Conservation (phyloP, 2,113 vertebrate genomes). For the Calypte anna region DNA sequence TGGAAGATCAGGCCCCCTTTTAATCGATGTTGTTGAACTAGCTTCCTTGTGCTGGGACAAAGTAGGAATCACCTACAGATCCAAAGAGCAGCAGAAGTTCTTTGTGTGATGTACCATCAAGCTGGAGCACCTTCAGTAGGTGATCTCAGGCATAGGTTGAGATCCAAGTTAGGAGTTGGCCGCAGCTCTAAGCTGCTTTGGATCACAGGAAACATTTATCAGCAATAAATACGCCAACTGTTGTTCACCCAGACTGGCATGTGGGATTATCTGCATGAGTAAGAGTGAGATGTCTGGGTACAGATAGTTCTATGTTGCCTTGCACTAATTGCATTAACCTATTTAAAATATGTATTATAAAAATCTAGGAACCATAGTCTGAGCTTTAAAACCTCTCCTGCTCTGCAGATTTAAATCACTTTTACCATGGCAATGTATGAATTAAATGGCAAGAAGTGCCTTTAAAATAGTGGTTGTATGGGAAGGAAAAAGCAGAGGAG, state of each 20-base stretch:
- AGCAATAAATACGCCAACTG: background rate
- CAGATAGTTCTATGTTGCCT: background rate
- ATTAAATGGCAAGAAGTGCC: background rate
- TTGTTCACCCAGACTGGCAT: background rate
- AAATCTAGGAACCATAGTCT: background rate
- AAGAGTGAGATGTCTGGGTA: background rate
- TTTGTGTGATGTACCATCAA: rapidly evolving
- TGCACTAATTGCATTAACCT: background rate
- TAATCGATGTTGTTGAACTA: background rate
- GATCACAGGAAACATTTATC: background rate
- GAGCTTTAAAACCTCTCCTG: background rate
- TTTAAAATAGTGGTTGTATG: background rate
- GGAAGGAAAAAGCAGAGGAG: background rate
- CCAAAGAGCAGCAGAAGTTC: background rate
- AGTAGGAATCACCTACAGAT: background rate
- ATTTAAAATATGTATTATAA: background rate
- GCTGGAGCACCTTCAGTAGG: background rate
- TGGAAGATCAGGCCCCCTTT: background rate
- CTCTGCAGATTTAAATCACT: background rate
- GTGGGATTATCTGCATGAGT: background rate
- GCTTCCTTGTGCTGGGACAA: background rate
- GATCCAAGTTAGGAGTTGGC: background rate
- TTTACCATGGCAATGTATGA: rapidly evolving
- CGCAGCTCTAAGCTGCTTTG: background rate
- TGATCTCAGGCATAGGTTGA: background rate